Conservation (phyloP, 2,113 vertebrate genomes). For the Dinomys branickii region DNA sequence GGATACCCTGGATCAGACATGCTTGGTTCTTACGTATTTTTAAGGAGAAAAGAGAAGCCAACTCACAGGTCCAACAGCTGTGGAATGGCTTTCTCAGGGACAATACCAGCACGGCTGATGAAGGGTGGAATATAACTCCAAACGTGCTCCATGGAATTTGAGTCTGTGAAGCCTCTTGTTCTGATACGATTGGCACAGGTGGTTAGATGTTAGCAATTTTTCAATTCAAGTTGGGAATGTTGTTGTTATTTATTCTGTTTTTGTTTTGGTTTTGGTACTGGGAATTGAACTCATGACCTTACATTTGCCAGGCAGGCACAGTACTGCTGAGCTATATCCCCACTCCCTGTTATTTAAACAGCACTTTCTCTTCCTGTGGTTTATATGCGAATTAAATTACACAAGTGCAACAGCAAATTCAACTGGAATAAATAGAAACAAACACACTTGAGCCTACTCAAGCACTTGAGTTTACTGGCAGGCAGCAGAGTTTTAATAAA, state of each 20-base stretch:
- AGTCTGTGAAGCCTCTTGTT: not conserved
- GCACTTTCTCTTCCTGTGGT: not conserved
- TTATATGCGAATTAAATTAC: not conserved
- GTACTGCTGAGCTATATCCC: too few relatives aligned
- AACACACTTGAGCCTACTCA: not conserved
- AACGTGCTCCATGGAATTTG: not conserved
- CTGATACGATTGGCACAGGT: not conserved
- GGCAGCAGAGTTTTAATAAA: not conserved
- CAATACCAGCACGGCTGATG: not conserved
- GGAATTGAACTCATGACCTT: too few relatives aligned
- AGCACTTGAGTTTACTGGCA: not conserved
- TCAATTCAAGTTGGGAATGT: not conserved
- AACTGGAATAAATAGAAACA: not conserved
- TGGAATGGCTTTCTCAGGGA: not conserved
- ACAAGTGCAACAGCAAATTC: conserved; percentile 13
- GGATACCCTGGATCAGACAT: not conserved
- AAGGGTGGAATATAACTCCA: not conserved
- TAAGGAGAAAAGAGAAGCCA: not conserved
- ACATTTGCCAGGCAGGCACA: too few relatives aligned
- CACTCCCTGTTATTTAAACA: not conserved
- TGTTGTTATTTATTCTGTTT: not conserved
- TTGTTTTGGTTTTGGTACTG: too few relatives aligned
- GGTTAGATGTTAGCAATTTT: not conserved
- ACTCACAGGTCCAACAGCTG: not conserved
- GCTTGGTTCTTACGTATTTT: not conserved